Evolutionary conservation across 2,888 invertebrate species (phyloP), one percentile per base, ranked within the genome.

Genomic region (Acheta domesticus): DNA sequence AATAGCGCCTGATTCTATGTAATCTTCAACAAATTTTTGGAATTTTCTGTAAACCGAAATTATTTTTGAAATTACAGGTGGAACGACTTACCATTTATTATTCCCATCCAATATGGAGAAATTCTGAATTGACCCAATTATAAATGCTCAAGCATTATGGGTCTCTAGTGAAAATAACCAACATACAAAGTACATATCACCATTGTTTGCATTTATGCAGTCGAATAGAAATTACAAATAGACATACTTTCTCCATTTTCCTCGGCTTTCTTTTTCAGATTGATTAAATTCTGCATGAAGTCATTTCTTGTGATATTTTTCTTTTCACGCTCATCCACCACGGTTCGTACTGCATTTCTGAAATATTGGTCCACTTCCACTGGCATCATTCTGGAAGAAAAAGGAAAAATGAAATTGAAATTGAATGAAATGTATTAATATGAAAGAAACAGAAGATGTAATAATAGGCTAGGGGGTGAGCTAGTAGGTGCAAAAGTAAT

Each of bases 211-310:
- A 36, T 8, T 36, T 5, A 1, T 36, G 36, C 8, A 36, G 36
- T 36, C 36, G 36, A 36, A 36, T 36, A 36, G 36, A 36, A 8
- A 36, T 36, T 36, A 36, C 8, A 36, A 36, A 8, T 36, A 8
- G 8, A 36, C 36, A 5, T 76, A 75, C 49, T 76, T 20, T 85
- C 85, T 81, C 84, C 83, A 80, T 85, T 82, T 79, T 88, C 81
- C 77, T 83, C 82, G 49, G 86, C 86, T 80, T 87, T 86, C 77
- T 88, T 87, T 82, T 88, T 89, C 36, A 90, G 83, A 75, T 90
- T 87, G 50, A 89, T 86, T 76, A 91, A 85, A 5, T 90, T 83
- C 82, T 91, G 89, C 76, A 92, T 84, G 82, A 91, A 90, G 84
- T 90, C 91, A 78, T 89, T 89, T 50, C 89, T 85, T 0, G 84